Conservation (phyloP, 2,797 vertebrate species). For the Danio tinwini region DNA sequence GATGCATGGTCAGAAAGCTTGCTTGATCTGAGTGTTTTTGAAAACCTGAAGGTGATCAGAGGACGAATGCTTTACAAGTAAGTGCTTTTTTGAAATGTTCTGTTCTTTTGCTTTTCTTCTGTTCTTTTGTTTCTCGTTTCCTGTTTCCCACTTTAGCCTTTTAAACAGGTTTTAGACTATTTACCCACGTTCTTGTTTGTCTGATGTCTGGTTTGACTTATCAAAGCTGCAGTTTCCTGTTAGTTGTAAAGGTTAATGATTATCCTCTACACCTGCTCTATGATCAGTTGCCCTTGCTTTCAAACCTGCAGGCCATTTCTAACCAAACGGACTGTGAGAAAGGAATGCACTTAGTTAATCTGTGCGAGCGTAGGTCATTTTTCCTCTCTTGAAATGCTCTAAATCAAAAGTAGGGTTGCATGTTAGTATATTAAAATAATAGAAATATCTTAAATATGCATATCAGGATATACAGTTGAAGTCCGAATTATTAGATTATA, state of each 20-base stretch:
- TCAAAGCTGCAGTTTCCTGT: slow-evolving; percentile 29
- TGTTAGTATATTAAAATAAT: too few relatives aligned
- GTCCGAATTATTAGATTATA: too few relatives aligned
- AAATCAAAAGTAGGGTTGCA: too few relatives aligned
- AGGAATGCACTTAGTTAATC: slow-evolving; percentile 5
- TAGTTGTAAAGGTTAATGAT: slow-evolving; percentile 71
- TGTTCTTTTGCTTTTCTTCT: background rate
- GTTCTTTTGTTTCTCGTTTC: background rate
- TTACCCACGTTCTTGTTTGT: slow-evolving; percentile 12
- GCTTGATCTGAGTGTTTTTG: slow-evolving; percentile 85
- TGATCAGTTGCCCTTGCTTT: background rate
- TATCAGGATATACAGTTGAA: too few relatives aligned
- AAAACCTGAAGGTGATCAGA: slow-evolving; percentile 90
- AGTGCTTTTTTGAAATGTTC: slow-evolving; percentile 53
- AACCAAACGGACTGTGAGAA: background rate
- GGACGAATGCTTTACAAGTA: slow-evolving; percentile 92
- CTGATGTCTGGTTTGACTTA: slow-evolving; percentile 27
- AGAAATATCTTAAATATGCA: too few relatives aligned
- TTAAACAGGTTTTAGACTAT: slow-evolving; percentile 7
- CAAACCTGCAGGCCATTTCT: background rate
- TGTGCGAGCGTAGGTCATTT: background rate
- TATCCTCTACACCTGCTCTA: slow-evolving; percentile 52
- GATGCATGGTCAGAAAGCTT: slow-evolving; percentile 85
- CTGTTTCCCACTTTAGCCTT: background rate
- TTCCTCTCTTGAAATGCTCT: background rate